A percentile compares a stretch with the other conserved stretches of the same genome.
Conservation (phyloP, 2,888 invertebrate species). For the Schizotus pectinicornis region DNA sequence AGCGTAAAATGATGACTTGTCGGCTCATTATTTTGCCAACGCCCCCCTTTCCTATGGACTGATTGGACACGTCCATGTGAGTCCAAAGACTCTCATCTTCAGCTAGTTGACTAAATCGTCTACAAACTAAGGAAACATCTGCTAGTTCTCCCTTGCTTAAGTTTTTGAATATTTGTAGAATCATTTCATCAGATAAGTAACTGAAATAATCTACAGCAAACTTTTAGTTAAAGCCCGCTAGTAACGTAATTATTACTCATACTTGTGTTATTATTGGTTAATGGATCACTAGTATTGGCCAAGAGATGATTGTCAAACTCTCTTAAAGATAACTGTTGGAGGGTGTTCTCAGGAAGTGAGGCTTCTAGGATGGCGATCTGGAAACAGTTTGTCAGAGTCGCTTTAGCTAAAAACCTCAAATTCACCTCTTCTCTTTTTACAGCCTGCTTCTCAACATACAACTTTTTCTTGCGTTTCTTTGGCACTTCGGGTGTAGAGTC, state of each 20-base stretch:
- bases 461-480: neutral
- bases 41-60: constrained; percentile 70
- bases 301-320: constrained; percentile 47
- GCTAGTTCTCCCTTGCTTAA: constrained; percentile 79
- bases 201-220: constrained; percentile 70
- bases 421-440: neutral
- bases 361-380: constrained; percentile 46
- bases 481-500: constrained; percentile 29
- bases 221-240: constrained; percentile 19
- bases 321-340: constrained; percentile 45
- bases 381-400: neutral
- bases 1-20: constrained; percentile 77
- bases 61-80: constrained; percentile 78
- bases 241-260: constrained; percentile 14
- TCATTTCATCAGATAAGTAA: constrained; percentile 83
- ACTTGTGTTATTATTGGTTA: constrained; percentile 44
- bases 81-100: constrained; percentile 89
- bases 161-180: constrained; percentile 82
- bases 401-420: neutral
- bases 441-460: neutral
- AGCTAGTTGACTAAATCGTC: constrained; percentile 78
- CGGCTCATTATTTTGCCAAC: constrained; percentile 77
- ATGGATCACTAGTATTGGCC: constrained; percentile 32
- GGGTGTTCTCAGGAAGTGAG: constrained; percentile 49
- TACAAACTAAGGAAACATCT: constrained; percentile 75